Evolutionary conservation across 2,888 invertebrate species (phyloP), one percentile per base, ranked within the genome.

Genomic region (Apamea anceps): DNA sequence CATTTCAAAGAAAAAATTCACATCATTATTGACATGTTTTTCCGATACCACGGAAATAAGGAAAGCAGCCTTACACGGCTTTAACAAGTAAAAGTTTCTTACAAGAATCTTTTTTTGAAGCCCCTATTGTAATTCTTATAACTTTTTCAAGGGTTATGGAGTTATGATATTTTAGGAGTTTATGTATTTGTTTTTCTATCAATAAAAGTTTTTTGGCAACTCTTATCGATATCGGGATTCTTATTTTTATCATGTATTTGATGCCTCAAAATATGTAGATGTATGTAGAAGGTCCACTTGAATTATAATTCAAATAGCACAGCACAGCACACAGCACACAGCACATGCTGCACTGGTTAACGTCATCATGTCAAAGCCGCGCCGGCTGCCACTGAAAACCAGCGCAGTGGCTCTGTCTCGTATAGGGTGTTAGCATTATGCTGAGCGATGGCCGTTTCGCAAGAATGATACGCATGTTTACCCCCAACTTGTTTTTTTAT

Each of bases 121-220:
- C 37, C 6, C n/a, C 60, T n/a, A 60, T 80, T 66, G 80, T 79
- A 71, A 60, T 70, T n/a, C n/a, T 62, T n/a, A 45, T 54, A 80
- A 67, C 28, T 60, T 45, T 15, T n/a, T 48, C 51, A 37, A 37
- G 37, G 37, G 37, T 37, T 37, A 37, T 37, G 37, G 37, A 37
- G 37, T 37, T 37, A 37, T 37, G 37, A 3, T 37, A 37, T 37
- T 37, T 37, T 37, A 37, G 57, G 13, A 25, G 28, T 28, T 70
- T 73, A 66, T 42, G n/a, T 78, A 28, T 79, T 57, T 54, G 18
- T 60, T 57, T 62, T 74, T 65, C 54, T 75, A 66, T 72, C 12
- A 37, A 54, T 37, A 51, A 54, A 79, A 75, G n/a, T 80, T 72
- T 71, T 13, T 81, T 81, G 71, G 71, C 62, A 71, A 71, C 60